phyloP scores from a whole-genome alignment of 2,888 invertebrate species.

The Galeruca laticollis region DNA sequence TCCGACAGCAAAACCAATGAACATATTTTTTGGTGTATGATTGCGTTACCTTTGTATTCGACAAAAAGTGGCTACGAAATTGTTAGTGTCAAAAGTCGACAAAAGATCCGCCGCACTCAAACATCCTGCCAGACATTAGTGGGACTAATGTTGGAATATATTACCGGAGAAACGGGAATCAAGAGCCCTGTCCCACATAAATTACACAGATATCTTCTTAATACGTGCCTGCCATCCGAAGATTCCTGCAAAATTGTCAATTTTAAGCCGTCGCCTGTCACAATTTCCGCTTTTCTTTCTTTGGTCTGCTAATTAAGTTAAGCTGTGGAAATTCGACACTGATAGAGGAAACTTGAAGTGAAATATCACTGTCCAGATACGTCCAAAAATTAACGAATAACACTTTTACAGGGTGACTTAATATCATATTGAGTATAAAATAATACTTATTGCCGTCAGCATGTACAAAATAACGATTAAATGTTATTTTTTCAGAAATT shows the following conservation, averaged over 20 bases:
- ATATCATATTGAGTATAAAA: no score
- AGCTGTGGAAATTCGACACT: slow-evolving; percentile 4
- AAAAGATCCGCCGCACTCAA: slow-evolving; percentile 62
- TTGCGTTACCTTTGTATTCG: slow-evolving; percentile 25
- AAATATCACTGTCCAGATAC: background rate
- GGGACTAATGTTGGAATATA: slow-evolving; percentile 67
- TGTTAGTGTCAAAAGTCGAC: slow-evolving; percentile 38
- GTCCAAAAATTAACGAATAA: no score
- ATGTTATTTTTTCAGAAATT: no score
- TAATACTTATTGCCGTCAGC: no score
- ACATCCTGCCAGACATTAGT: slow-evolving; percentile 66
- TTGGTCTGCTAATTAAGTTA: slow-evolving; percentile 41
- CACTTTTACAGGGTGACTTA: no score
- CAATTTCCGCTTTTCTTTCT: slow-evolving; percentile 48
- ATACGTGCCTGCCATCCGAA: slow-evolving; percentile 64
- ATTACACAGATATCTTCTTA: slow-evolving; percentile 65
- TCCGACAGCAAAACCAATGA: no score
- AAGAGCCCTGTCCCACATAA: slow-evolving; percentile 59
- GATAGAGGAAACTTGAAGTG: background rate
- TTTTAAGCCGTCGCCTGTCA: slow-evolving; percentile 55
- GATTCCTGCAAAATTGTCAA: slow-evolving; percentile 61
- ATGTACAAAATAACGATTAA: no score
- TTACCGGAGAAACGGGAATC: slow-evolving; percentile 60
- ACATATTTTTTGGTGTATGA: background rate
- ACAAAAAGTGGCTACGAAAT: background rate